Conservation (phyloP, 2,888 invertebrate species). For the Microctonus hyperodae region DNA sequence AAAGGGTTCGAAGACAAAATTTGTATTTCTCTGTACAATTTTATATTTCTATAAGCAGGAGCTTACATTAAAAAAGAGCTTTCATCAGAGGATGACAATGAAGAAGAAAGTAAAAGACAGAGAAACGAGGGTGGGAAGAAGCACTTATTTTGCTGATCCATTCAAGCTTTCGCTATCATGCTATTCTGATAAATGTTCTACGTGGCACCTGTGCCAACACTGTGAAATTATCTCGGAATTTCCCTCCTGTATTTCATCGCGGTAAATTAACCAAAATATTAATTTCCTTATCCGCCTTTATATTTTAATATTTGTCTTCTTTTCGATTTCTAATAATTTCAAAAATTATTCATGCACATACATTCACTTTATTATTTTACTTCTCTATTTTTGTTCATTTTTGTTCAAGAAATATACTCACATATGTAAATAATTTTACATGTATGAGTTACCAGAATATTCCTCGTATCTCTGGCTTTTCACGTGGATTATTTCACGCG, state of each 20-base stretch:
- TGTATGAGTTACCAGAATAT: not conserved
- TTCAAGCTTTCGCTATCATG: slow-evolving; percentile 47
- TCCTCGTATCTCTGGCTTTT: slow-evolving; percentile 38
- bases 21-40: not conserved
- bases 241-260: slow-evolving; percentile 36
- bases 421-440: slow-evolving; percentile 1
- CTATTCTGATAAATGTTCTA: slow-evolving; percentile 58
- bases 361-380: not conserved
- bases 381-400: slow-evolving; percentile 22
- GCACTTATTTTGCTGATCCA: slow-evolving; percentile 41
- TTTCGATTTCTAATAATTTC: slow-evolving; percentile 6
- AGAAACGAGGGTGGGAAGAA: not conserved
- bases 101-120: not conserved
- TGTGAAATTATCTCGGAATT: slow-evolving; percentile 50
- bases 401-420: not conserved
- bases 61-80: slow-evolving; percentile 14
- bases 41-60: not conserved
- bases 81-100: not conserved
- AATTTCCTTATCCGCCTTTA: slow-evolving; percentile 11
- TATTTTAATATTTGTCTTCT: slow-evolving; percentile 11
- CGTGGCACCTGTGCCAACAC: slow-evolving; percentile 57
- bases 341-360: not conserved
- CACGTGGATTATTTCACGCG: slow-evolving; percentile 43
- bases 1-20: slow-evolving; percentile 17
- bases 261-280: slow-evolving; percentile 43